Percentiles rank a stretch among this genome's conserved stretches.
phyloP scores from a whole-genome alignment of 23 tunicate genomes.

The Trididemnum nubilum region DNA sequence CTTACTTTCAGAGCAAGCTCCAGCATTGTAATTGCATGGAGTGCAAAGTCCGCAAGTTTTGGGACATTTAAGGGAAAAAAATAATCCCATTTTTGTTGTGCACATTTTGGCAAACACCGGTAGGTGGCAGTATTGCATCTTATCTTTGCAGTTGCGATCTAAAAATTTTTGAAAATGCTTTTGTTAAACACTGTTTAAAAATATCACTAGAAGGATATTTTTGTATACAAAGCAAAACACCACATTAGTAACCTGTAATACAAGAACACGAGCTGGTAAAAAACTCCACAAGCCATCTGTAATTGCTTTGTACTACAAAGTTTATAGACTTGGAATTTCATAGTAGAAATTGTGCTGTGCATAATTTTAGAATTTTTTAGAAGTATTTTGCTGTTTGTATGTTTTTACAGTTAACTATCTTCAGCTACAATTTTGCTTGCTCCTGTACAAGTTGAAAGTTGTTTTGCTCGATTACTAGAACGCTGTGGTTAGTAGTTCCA shows the following conservation, averaged over 20 bases:
- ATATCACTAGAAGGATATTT: no score
- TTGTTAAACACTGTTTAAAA: no score
- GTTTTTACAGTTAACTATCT: no score
- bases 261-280: neutral
- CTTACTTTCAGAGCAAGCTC: conserved; percentile 17
- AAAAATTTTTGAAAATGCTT: neutral
- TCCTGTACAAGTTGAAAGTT: no score
- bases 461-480: no score
- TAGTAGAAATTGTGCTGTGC: no score
- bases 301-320: neutral
- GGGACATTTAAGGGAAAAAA: neutral
- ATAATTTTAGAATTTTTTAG: no score
- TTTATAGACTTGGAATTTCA: neutral
- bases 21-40: neutral
- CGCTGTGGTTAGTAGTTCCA: no score
- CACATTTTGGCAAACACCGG: neutral
- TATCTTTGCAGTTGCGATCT: conserved; percentile 10
- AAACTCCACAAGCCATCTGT: neutral
- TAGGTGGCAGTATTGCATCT: neutral
- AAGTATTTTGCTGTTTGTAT: no score
- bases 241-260: no score
- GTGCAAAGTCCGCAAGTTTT: conserved; percentile 5
- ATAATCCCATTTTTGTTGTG: neutral
- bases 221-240: no score
- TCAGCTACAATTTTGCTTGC: no score